Evolutionary conservation across 2,113 vertebrate species (phyloP), one percentile per base, ranked within the genome.

Genomic region (Spea bombifrons): DNA sequence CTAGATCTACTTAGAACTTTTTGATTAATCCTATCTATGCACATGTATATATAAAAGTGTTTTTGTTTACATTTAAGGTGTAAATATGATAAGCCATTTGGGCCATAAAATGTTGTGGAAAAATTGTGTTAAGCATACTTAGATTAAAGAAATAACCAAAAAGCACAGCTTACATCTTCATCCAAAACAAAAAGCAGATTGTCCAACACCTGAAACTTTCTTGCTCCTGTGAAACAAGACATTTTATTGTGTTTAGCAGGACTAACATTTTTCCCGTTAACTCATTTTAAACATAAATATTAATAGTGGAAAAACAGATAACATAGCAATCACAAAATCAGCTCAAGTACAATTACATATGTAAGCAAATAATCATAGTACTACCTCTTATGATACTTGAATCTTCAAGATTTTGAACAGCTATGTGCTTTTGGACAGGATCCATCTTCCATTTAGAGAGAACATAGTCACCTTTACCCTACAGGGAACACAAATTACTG

Each of bases 101-200:
- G 30, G 30, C 30, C 30, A 30, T 30, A 30, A 1, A 30, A 30
- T 2, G 30, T 30, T 30, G 30, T 1, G 30, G 30, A 30, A 30
- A n/a, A 30, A 30, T 30, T 30, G 30, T 30, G 30, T 30, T 30
- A 30, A 30, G 30, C 30, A 30, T 30, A 30, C 2, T 30, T 30
- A 30, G 30, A 30, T 30, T 30, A 30, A 30, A 10, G 50, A 0
- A 0, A 75, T 71, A 48, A 55, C 0, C 46, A 70, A 71, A 46
- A 0, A 1, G 50, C 78, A 76, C 64, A 16, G 85, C 94, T 80
- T 89, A 97, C 96, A 87, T 94, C 91, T 2, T 91, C 90, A 85
- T 98, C 94, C 59, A 98, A 90, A 85, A 96, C 83, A 84, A 96
- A 97, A 64, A 99, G 88, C 9, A 94, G 87, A 75, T 91, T 95